Percentiles rank a stretch among this genome's conserved stretches.
Conservation (phyloP, 2,888 invertebrate species). For the Oligia latruncula region DNA sequence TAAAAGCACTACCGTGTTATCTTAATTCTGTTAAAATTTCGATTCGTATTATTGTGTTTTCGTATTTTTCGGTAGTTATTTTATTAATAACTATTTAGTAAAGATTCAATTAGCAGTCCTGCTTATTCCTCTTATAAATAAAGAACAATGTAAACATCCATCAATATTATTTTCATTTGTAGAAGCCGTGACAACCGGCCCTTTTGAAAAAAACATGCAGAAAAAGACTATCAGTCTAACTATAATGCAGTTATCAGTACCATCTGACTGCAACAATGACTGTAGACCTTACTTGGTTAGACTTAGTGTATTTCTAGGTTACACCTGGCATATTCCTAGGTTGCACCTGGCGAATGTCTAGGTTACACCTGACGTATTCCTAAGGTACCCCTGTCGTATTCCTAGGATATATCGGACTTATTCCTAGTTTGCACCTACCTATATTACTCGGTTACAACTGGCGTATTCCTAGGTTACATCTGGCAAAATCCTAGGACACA, state of each 20-base stretch:
- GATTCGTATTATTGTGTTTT: constrained; percentile 49
- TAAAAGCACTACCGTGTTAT: constrained; percentile 23
- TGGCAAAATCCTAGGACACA: neutral
- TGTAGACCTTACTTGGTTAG: neutral
- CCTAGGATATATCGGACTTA: no score
- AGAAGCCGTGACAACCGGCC: no score
- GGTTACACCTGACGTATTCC: no score
- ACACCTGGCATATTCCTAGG: no score
- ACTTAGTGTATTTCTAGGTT: no score
- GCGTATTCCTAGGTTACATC: no score
- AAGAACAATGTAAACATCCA: neutral
- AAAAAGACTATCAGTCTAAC: neutral
- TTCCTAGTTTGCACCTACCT: no score
- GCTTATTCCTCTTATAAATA: neutral
- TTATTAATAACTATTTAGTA: constrained; percentile 33
- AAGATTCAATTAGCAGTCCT: constrained; percentile 28
- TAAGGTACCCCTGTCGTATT: no score
- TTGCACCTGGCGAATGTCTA: no score
- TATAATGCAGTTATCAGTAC: neutral
- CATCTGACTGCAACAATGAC: neutral
- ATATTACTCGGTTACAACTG: neutral
- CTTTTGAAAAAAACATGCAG: no score
- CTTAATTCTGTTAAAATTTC: constrained; percentile 30
- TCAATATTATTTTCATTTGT: neutral
- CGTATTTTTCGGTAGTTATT: constrained; percentile 40